phyloP scores from a whole-genome alignment of 2,888 invertebrate species.

The Erebia ligea region DNA sequence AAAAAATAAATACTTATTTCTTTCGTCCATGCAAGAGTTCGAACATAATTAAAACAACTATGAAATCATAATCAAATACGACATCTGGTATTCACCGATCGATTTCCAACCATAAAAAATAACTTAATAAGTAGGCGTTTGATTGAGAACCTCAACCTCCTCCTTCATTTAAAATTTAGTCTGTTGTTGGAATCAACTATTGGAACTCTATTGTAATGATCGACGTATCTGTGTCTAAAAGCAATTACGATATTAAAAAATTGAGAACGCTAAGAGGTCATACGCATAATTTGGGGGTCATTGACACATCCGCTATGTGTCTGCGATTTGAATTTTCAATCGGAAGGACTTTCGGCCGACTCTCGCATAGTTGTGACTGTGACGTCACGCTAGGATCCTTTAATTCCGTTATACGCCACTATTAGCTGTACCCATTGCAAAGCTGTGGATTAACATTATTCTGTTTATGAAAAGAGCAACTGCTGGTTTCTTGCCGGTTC shows the following conservation, averaged over 20 bases:
- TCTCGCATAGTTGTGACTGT: not conserved
- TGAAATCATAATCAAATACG: not conserved
- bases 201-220: not conserved
- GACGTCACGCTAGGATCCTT: not conserved
- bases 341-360: constrained; percentile 8
- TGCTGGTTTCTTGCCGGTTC: too few species aligned
- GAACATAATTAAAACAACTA: too few species aligned
- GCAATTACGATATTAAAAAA: constrained; percentile 10
- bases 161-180: not conserved
- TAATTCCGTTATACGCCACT: too few species aligned
- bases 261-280: constrained; percentile 32
- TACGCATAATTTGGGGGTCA: constrained; percentile 44
- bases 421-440: too few species aligned
- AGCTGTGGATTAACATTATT: too few species aligned
- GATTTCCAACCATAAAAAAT: not conserved
- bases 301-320: constrained; percentile 37
- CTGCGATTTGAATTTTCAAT: constrained; percentile 19
- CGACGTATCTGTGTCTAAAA: not conserved
- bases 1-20: too few species aligned
- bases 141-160: not conserved
- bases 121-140: not conserved
- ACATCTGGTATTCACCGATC: not conserved
- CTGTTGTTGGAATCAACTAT: not conserved
- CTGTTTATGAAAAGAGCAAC: too few species aligned
- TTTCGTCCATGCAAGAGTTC: too few species aligned